These are phyloP conservation scores for Tachysurus vachellii DNA, from an alignment of 2,113 vertebrate genomes.

Conservation along the genomic window DNA sequence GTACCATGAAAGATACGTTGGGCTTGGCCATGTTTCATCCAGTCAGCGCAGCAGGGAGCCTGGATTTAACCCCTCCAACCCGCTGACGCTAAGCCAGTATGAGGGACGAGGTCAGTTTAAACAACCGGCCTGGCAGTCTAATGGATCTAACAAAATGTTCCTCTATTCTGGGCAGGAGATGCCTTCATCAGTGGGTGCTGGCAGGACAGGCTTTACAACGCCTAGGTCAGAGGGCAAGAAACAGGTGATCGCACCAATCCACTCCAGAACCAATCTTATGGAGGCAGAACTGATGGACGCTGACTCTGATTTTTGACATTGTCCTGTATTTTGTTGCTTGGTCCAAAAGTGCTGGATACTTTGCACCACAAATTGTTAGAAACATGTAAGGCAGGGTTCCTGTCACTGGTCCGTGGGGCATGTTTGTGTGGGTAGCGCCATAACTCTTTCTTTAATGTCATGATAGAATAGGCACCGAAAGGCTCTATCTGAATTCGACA, in stretches of 20 bases:
- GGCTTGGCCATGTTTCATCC: constrained; percentile 47
- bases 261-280: constrained; percentile 91
- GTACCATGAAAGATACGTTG: constrained; percentile 55
- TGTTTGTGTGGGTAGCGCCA: background rate
- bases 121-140: constrained; percentile 61
- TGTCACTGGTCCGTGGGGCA: background rate
- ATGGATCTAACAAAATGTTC: constrained; percentile 52
- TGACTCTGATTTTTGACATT: constrained; percentile 85
- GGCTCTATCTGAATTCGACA: background rate
- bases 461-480: background rate
- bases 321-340: constrained; percentile 4
- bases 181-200: constrained; percentile 45
- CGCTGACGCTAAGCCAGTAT: constrained; percentile 64
- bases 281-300: constrained; percentile 89
- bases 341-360: constrained; percentile 73
- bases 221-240: constrained; percentile 71
- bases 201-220: constrained; percentile 54
- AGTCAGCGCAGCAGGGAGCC: constrained; percentile 53
- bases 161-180: constrained; percentile 32
- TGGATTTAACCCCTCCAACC: constrained; percentile 67
- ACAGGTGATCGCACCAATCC: constrained; percentile 77
- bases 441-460: background rate
- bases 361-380: constrained; percentile 44
- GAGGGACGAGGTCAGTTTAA: constrained; percentile 59
- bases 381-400: background rate